Evolutionary conservation across 2,797 vertebrate genomes (phyloP), one percentile per base, ranked within the genome.

Genomic region (Hoplostethus mediterraneus): DNA sequence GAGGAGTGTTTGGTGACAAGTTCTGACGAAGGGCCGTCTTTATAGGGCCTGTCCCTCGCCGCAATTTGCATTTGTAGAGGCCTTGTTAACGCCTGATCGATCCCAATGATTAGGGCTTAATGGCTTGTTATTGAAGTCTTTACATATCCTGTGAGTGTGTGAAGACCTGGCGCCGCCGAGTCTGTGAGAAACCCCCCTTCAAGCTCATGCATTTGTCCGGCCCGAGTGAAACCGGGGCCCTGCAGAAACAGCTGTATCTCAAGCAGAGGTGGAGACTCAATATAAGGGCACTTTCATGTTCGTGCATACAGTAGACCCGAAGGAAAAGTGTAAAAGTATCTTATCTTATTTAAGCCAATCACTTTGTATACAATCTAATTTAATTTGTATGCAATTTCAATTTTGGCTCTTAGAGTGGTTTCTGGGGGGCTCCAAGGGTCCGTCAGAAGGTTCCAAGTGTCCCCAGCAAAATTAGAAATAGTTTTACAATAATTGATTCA

Each of bases 81-180:
- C 47, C 63, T 81, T 89, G 89, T 94, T 92, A 93, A 91, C 88
- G 88, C 87, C 89, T 80, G 90, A 93, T 95, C 90, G 89, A 93
- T 92, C 88, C 88, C 82, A 66, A 89, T 93, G 93, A 95, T 94
- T 93, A 90, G 86, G 57, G 76, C 76, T 92, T 95, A 95, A 94
- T 95, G 88, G 91, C 89, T 94, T 93, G 87, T 95, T 94, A 94
- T 88, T 94, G 92, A 93, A 92, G 92, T 90, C 91, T 93, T 93
- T 89, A 93, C 92, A 93, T 92, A 91, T 94, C 93, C 93, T 93
- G 91, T 92, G 92, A 93, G 87, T 84, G 93, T 94, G 94, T 89
- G 93, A 93, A 93, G 85, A 84, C 79, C 88, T 90, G 95, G 95
- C 95, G 94, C 94, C 95, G 21, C 62, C 25, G 79, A 89, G 94